phyloP scores from a whole-genome alignment of 2,113 vertebrate genomes.

The Edolisoma coerulescens region DNA sequence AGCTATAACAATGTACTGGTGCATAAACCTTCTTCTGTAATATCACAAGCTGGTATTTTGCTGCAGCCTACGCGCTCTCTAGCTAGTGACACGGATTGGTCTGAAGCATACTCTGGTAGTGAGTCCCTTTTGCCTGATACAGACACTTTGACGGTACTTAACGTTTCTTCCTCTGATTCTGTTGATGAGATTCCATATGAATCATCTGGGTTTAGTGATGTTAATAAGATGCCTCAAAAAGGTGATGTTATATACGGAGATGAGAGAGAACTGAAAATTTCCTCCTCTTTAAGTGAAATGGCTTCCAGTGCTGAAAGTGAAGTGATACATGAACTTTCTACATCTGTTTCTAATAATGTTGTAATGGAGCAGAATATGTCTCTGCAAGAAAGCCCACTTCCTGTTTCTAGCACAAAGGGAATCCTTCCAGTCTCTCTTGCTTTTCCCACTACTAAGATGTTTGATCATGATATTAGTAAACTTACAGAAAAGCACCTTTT shows the following conservation, averaged over 20 bases:
- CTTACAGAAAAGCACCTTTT: constrained; percentile 68
- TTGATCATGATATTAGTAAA: constrained; percentile 67
- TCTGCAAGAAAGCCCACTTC: constrained; percentile 60
- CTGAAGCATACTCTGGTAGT: constrained; percentile 73
- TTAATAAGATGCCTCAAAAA: constrained; percentile 59
- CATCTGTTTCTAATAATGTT: constrained; percentile 46
- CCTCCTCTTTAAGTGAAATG: constrained; percentile 68
- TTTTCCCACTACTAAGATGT: constrained; percentile 64
- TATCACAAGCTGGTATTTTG: constrained; percentile 59
- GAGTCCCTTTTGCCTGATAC: constrained; percentile 76
- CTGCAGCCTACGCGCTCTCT: constrained; percentile 76
- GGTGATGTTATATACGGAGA: constrained; percentile 55
- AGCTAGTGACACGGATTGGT: constrained; percentile 75
- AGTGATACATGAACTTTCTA: constrained; percentile 47
- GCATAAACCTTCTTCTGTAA: constrained; percentile 66
- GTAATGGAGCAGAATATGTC: constrained; percentile 50
- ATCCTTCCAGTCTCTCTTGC: constrained; percentile 63
- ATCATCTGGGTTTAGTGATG: constrained; percentile 70
- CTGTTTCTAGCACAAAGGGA: constrained; percentile 70
- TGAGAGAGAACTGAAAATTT: constrained; percentile 69
- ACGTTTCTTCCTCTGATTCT: constrained; percentile 66
- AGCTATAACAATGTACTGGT: constrained; percentile 63
- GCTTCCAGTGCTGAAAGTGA: constrained; percentile 65
- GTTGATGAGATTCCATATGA: constrained; percentile 67
- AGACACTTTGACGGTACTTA: constrained; percentile 62